Conservation (phyloP, 1,140 invertebrate genomes). For the Seison nebaliae region DNA sequence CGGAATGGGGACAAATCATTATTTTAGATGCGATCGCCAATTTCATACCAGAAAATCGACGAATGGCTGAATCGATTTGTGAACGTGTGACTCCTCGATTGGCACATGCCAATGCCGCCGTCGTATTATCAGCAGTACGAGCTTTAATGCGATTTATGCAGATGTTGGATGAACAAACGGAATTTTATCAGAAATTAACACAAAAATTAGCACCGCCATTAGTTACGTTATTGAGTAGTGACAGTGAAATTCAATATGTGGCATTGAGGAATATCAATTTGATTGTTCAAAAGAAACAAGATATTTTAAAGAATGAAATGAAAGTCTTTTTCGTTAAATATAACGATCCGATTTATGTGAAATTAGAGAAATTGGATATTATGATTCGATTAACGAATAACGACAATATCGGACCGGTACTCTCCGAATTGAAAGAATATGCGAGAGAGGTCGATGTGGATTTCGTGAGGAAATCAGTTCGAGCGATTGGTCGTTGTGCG, state of each 20-base stretch:
- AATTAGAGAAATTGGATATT: constrained; percentile 92
- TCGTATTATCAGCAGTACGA: constrained; percentile 94
- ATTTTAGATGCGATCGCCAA: constrained; percentile 89
- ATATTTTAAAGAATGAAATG: constrained; percentile 99
- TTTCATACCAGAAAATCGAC: constrained; percentile 80
- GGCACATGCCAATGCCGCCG: constrained; percentile 94
- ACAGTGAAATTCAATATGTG: constrained; percentile 95
- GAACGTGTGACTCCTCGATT: constrained; percentile 85
- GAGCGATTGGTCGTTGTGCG: constrained; percentile 90
- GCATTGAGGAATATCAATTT: constrained; percentile 91
- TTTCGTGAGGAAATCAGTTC: constrained; percentile 71
- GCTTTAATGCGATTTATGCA: constrained; percentile 90
- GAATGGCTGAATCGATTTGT: constrained; percentile 94
- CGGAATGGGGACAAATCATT: constrained; percentile 94
- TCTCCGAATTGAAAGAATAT: constrained; percentile 89
- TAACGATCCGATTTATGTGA: constrained; percentile 99
- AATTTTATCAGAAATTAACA: constrained; percentile 41
- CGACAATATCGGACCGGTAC: constrained; percentile 85
- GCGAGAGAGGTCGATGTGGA: constrained; percentile 99
- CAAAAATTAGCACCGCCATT: constrained; percentile 95
- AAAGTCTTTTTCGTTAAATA: constrained; percentile 99
- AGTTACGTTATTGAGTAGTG: constrained; percentile 81
- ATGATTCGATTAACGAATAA: constrained; percentile 96
- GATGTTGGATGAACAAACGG: constrained; percentile 58
- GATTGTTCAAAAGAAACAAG: constrained; percentile 90